Conservation (phyloP, 2,797 vertebrate species). For the Sibirionetta formosa region DNA sequence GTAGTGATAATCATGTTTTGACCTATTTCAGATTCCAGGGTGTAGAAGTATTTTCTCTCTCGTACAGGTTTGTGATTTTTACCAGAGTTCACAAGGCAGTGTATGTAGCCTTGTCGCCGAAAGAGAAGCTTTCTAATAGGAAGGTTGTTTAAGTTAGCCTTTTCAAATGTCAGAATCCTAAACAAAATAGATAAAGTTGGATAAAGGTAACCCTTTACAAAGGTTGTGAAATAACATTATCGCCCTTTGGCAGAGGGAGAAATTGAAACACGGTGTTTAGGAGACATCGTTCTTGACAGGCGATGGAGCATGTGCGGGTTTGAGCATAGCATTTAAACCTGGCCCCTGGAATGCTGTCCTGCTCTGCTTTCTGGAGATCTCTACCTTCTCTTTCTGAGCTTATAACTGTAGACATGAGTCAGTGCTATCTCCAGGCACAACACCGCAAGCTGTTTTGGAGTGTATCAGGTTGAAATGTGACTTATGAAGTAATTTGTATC, state of each 20-base stretch:
- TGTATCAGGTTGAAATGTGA: background rate
- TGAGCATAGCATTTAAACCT: background rate
- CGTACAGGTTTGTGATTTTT: background rate
- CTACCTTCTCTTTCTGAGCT: background rate
- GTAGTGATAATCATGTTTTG: background rate
- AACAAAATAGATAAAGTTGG: slow-evolving; percentile 12
- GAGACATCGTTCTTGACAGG: background rate
- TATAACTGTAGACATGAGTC: no score
- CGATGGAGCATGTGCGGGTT: background rate
- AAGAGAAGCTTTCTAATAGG: background rate
- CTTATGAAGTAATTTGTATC: background rate
- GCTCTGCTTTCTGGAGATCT: slow-evolving; percentile 2
- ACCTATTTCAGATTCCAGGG: background rate
- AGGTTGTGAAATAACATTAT: slow-evolving; percentile 61
- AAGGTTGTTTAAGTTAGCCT: slow-evolving; percentile 44
- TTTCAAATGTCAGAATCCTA: slow-evolving; percentile 65
- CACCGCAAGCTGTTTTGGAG: background rate
- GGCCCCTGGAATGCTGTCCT: background rate
- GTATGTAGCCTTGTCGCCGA: background rate
- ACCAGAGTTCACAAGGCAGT: background rate
- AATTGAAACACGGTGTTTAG: background rate
- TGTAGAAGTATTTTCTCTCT: background rate
- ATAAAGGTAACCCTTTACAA: slow-evolving; percentile 49
- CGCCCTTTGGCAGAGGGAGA: slow-evolving; percentile 40
- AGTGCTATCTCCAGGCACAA: no score